Conservation (phyloP, 2,113 vertebrate genomes). For the Hyperopisus bebe region DNA sequence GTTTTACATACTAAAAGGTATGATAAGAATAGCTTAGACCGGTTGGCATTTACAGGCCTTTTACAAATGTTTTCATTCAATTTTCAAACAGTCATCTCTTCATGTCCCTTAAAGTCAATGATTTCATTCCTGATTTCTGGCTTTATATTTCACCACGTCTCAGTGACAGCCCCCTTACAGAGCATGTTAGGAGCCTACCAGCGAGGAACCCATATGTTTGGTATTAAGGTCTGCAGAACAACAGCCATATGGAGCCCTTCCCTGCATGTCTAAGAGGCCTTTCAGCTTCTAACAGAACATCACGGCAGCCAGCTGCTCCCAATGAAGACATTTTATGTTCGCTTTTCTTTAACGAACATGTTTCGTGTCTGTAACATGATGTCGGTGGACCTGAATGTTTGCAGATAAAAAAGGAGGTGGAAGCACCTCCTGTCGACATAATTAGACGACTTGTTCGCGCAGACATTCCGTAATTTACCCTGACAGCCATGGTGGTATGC, state of each 20-base stretch:
- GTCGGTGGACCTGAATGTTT: slow-evolving; percentile 19
- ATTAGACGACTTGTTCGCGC: background rate
- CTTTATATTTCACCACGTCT: slow-evolving; percentile 38
- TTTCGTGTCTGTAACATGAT: slow-evolving; percentile 26
- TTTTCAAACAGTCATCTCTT: background rate
- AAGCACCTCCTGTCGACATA: background rate
- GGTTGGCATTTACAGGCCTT: background rate
- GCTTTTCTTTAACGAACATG: slow-evolving; percentile 12
- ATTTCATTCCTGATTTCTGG: background rate
- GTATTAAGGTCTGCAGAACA: slow-evolving; percentile 57
- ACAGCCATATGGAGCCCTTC: slow-evolving; percentile 35
- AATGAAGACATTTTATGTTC: slow-evolving; percentile 31
- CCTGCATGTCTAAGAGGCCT: slow-evolving; percentile 30
- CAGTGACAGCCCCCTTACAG: slow-evolving; percentile 44
- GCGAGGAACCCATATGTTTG: slow-evolving; percentile 56
- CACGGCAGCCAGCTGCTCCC: slow-evolving; percentile 20
- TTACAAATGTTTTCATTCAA: background rate
- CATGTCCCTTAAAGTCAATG: background rate
- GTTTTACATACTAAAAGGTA: background rate
- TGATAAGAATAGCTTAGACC: background rate
- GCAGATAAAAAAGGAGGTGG: background rate
- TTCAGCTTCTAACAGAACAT: slow-evolving; percentile 14
- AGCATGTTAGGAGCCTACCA: slow-evolving; percentile 47
- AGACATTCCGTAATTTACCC: background rate
- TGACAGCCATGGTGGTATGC: background rate